These are phyloP conservation scores for Spilarctia lutea DNA, from an alignment of 2,888 invertebrate genomes.

Conservation along the genomic window DNA sequence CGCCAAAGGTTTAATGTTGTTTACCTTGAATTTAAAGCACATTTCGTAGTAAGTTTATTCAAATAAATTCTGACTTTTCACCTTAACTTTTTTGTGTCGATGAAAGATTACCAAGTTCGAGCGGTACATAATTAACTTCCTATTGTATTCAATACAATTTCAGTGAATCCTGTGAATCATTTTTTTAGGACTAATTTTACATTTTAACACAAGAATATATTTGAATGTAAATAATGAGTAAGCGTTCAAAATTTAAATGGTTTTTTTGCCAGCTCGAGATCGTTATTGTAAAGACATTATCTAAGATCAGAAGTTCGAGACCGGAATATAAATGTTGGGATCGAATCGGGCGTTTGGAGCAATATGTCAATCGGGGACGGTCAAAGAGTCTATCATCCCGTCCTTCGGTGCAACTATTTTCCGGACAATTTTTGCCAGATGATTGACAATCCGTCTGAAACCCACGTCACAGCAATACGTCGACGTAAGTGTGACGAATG, in stretches of 20 bases:
- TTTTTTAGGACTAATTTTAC: constrained; percentile 49
- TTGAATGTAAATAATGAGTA: constrained; percentile 68
- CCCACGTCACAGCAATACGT: constrained; percentile 46
- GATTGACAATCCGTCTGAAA: constrained; percentile 52
- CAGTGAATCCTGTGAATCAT: constrained; percentile 4
- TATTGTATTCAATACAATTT: constrained; percentile 47
- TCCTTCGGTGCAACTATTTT: constrained; percentile 49
- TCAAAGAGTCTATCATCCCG: constrained; percentile 53
- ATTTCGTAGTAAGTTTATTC: constrained; percentile 10
- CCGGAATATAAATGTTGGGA: constrained; percentile 79
- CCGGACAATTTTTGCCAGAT: constrained; percentile 40
- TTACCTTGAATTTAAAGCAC: constrained; percentile 18
- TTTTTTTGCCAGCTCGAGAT: constrained; percentile 75
- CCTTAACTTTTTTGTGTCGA: constrained; percentile 4
- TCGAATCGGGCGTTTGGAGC: constrained; percentile 67
- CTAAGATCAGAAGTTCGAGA: constrained; percentile 72
- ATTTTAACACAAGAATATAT: constrained; percentile 54
- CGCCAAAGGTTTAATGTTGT: constrained; percentile 14
- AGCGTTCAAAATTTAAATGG: constrained; percentile 69
- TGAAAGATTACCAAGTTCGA: constrained; percentile 42
- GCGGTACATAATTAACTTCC: constrained; percentile 42
- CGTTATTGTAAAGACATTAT: constrained; percentile 84
- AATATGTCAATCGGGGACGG: constrained; percentile 75
- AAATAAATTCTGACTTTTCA: constrained; percentile 13
- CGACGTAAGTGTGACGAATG: constrained; percentile 50